Percentiles rank a stretch among this genome's conserved stretches.
phyloP scores from a whole-genome alignment of 1,140 invertebrate species.

The Trichonephila clavata region DNA sequence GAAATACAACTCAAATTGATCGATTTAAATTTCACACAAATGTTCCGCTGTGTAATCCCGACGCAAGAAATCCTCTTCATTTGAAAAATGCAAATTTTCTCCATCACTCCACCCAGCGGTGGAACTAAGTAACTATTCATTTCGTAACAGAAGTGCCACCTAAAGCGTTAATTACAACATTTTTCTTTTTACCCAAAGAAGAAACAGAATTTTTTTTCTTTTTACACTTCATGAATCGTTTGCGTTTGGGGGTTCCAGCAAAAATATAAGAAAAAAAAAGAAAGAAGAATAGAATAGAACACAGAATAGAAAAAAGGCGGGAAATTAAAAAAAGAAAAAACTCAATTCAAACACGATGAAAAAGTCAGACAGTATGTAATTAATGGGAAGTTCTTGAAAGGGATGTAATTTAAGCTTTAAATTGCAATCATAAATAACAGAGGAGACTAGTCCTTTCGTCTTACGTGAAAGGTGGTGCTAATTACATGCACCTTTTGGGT shows the following conservation, averaged over 20 bases:
- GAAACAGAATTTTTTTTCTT: slow-evolving; percentile 5
- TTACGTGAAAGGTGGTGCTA: slow-evolving; percentile 5
- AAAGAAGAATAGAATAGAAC: background rate
- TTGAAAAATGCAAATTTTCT: slow-evolving; percentile 31
- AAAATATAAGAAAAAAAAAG: background rate
- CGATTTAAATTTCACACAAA: background rate
- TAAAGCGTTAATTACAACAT: slow-evolving; percentile 67
- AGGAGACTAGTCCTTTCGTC: background rate
- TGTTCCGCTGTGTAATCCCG: background rate
- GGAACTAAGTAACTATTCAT: slow-evolving; percentile 35
- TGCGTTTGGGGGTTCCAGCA: background rate
- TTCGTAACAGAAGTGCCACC: background rate
- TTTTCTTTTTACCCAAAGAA: slow-evolving; percentile 48
- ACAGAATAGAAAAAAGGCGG: background rate
- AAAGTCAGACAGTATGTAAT: slow-evolving; percentile 69
- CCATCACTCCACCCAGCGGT: background rate
- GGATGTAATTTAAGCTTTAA: slow-evolving; percentile 76
- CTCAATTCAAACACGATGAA: slow-evolving; percentile 62
- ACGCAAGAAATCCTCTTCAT: slow-evolving; percentile 4
- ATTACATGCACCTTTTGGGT: slow-evolving; percentile 45
- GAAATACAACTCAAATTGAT: background rate
- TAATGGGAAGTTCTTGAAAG: slow-evolving; percentile 67
- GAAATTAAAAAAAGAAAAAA: background rate
- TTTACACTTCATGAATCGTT: background rate
- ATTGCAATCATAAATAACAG: slow-evolving; percentile 75